phyloP scores from a whole-genome alignment of 2,113 vertebrate genomes.

The Murina feae region DNA sequence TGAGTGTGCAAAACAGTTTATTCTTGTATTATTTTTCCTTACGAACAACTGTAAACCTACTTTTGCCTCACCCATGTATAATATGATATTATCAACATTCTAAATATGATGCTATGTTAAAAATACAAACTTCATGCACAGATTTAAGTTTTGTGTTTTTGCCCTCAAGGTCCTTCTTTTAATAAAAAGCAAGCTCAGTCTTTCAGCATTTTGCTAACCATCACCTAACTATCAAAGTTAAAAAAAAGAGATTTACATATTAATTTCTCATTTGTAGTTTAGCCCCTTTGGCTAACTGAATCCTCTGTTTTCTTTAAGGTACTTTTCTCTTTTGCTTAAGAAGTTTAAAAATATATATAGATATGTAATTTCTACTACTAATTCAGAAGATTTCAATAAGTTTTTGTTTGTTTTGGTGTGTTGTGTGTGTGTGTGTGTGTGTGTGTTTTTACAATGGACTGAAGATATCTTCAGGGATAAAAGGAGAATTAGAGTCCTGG shows the following conservation, averaged over 20 bases:
- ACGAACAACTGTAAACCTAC: not conserved
- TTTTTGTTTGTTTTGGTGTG: not conserved
- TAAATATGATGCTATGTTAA: not conserved
- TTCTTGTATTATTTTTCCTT: not conserved
- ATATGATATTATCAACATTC: not conserved
- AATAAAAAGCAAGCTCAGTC: not conserved
- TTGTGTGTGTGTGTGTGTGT: too few relatives aligned
- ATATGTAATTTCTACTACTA: not conserved
- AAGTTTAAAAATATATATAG: not conserved
- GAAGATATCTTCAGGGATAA: not conserved
- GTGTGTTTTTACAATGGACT: not conserved
- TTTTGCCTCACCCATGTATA: not conserved
- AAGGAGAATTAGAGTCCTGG: not conserved
- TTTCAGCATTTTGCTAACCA: slow-evolving; percentile 26
- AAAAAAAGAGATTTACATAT: not conserved
- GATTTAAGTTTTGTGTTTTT: not conserved
- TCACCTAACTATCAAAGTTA: not conserved
- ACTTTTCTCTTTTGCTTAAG: not conserved
- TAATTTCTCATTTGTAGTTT: not conserved
- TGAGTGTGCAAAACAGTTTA: not conserved
- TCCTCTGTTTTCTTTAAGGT: not conserved
- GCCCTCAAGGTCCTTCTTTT: not conserved
- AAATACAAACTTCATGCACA: not conserved
- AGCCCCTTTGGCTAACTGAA: not conserved
- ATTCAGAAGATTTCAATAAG: not conserved